Conservation (phyloP, 1,140 invertebrate species). For the Pseudobourletiella spinata region DNA sequence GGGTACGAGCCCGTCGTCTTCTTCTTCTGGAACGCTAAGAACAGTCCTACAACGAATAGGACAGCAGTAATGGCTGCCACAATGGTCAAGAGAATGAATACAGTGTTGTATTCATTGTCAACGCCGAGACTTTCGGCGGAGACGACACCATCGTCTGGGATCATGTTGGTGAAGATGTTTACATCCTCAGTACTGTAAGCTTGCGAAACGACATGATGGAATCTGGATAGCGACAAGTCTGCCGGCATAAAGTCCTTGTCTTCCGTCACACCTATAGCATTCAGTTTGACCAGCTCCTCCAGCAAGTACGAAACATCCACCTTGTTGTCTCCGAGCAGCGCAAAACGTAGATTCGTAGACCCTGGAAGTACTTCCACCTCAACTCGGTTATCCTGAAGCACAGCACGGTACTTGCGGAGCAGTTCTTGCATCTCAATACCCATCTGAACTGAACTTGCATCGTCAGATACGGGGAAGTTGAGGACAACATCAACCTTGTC, state of each 20-base stretch:
- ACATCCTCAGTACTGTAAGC: background rate
- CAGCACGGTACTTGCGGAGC: slow-evolving; percentile 46
- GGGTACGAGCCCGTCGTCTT: slow-evolving; percentile 23
- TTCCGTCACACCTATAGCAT: slow-evolving; percentile 17
- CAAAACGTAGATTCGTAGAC: slow-evolving; percentile 47
- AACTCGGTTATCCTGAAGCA: slow-evolving; percentile 46
- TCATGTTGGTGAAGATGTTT: background rate
- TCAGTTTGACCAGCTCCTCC: slow-evolving; percentile 50
- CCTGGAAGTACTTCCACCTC: slow-evolving; percentile 48
- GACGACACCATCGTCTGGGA: slow-evolving; percentile 23
- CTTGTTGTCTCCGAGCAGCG: slow-evolving; percentile 53
- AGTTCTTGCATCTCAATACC: slow-evolving; percentile 45
- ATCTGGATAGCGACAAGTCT: slow-evolving; percentile 22
- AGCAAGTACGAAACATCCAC: slow-evolving; percentile 56
- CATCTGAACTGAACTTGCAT: slow-evolving; percentile 41
- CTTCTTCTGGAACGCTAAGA: slow-evolving; percentile 30
- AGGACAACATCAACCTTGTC: slow-evolving; percentile 53
- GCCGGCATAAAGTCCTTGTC: slow-evolving; percentile 14
- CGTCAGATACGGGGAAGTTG: slow-evolving; percentile 47
- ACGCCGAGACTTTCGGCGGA: slow-evolving; percentile 12
- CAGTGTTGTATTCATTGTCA: slow-evolving; percentile 21
- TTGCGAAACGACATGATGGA: slow-evolving; percentile 13
- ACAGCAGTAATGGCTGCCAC: slow-evolving; percentile 27
- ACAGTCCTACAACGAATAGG: slow-evolving; percentile 24
- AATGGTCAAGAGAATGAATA: slow-evolving; percentile 19